Percentiles rank a stretch among this genome's conserved stretches.
phyloP scores from a whole-genome alignment of 2,113 vertebrate species.

The Lepus americanus region DNA sequence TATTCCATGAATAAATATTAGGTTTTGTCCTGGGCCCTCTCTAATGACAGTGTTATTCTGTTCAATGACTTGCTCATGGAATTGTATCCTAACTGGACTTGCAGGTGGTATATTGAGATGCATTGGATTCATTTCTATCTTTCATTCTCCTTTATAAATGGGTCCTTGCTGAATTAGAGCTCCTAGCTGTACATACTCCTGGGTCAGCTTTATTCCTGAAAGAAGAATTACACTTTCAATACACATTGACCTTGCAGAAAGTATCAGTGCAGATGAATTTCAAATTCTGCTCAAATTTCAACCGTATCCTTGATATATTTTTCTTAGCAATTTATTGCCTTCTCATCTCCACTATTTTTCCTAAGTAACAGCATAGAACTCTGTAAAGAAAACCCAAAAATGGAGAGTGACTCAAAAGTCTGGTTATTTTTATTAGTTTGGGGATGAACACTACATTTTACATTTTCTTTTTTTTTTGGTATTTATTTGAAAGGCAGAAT shows the following conservation, averaged over 20 bases:
- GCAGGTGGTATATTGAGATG: background rate
- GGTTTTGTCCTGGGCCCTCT: background rate
- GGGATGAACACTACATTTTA: constrained; percentile 21
- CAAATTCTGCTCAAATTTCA: constrained; percentile 70
- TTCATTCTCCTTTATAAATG: constrained; percentile 43
- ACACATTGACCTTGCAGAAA: constrained; percentile 26
- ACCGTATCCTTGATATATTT: constrained; percentile 40
- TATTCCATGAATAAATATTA: constrained; percentile 62
- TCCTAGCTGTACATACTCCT: background rate
- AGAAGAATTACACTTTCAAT: constrained; percentile 38
- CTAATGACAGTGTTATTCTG: background rate
- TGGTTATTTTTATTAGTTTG: constrained; percentile 68
- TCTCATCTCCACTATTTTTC: background rate
- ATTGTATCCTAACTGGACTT: background rate
- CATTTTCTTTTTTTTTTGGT: background rate
- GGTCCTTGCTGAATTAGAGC: background rate
- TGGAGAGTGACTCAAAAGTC: constrained; percentile 65
- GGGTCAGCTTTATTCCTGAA: constrained; percentile 47
- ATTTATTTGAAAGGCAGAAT: no score
- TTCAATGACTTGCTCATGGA: background rate
- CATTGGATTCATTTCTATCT: background rate
- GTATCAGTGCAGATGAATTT: background rate
- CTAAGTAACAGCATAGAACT: constrained; percentile 32
- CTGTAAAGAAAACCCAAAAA: constrained; percentile 59
- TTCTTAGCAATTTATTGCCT: constrained; percentile 63